Conservation (phyloP, 2,888 invertebrate species). For the Formica aserva region DNA sequence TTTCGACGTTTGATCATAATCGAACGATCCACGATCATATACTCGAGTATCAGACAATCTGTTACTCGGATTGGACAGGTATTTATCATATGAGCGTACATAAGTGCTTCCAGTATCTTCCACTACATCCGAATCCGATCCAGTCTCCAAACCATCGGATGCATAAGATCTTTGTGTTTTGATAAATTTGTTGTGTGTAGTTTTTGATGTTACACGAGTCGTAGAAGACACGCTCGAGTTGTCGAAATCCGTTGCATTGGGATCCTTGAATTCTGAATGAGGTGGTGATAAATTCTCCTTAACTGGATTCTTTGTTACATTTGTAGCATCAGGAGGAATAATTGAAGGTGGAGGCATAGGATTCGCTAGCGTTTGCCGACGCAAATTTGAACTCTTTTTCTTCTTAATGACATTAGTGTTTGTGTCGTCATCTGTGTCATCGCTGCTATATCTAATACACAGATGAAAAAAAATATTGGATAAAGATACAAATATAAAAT, state of each 20-base stretch:
- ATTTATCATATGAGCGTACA: slow-evolving; percentile 64
- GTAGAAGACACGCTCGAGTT: slow-evolving; percentile 67
- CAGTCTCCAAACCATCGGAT: slow-evolving; percentile 90
- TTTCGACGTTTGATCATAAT: slow-evolving; percentile 70
- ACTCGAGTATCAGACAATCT: slow-evolving; percentile 69
- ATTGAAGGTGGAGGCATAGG: slow-evolving; percentile 84
- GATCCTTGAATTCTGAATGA: slow-evolving; percentile 76
- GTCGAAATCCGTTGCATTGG: slow-evolving; percentile 68
- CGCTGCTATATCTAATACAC: slow-evolving; percentile 82
- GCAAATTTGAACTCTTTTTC: slow-evolving; percentile 86
- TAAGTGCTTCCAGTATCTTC: slow-evolving; percentile 75
- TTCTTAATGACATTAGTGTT: slow-evolving; percentile 84
- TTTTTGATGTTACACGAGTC: slow-evolving; percentile 72
- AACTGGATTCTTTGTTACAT: slow-evolving; percentile 70
- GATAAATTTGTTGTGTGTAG: slow-evolving; percentile 74
- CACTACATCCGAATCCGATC: slow-evolving; percentile 90
- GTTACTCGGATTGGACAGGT: slow-evolving; percentile 62
- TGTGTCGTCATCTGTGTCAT: slow-evolving; percentile 86
- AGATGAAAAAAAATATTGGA: slow-evolving; percentile 36
- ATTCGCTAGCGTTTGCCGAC: slow-evolving; percentile 85
- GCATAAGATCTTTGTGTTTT: slow-evolving; percentile 80
- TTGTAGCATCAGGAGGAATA: slow-evolving; percentile 51
- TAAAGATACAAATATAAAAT: slow-evolving; percentile 15
- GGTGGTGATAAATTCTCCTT: slow-evolving; percentile 75
- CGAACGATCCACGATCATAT: slow-evolving; percentile 59